phyloP scores from a whole-genome alignment of 2,888 invertebrate species.

The Eremobia ochroleuca region DNA sequence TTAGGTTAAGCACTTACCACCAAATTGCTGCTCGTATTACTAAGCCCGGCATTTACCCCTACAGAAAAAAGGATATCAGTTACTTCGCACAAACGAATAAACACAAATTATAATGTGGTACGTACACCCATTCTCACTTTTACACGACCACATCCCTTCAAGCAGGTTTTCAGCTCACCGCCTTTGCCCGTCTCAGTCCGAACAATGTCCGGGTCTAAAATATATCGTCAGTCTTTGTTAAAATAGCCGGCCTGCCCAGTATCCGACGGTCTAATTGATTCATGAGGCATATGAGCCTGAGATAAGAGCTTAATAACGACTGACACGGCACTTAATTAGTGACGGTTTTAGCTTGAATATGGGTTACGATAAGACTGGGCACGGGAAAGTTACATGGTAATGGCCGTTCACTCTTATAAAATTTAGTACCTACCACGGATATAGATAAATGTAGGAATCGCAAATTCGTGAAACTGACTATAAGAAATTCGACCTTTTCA shows the following conservation, averaged over 20 bases:
- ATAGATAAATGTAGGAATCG: not conserved
- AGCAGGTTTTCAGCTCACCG: slow-evolving; percentile 66
- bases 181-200: slow-evolving; percentile 66
- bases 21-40: not conserved
- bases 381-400: slow-evolving; percentile 55
- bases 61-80: too few relatives aligned
- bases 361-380: slow-evolving; percentile 66
- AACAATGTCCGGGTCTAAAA: slow-evolving; percentile 63
- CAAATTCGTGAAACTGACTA: not conserved
- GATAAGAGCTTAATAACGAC: slow-evolving; percentile 79
- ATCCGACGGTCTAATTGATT: slow-evolving; percentile 78
- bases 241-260: slow-evolving; percentile 65
- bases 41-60: too few relatives aligned
- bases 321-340: slow-evolving; percentile 78
- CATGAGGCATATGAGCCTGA: slow-evolving; percentile 77
- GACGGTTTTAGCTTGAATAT: slow-evolving; percentile 69
- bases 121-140: slow-evolving; percentile 31
- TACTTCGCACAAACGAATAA: not conserved
- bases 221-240: slow-evolving; percentile 73
- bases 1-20: not conserved
- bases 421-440: slow-evolving; percentile 36
- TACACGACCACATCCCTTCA: slow-evolving; percentile 50
- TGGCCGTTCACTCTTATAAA: slow-evolving; percentile 57
- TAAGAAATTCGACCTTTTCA: not conserved
- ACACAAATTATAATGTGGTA: slow-evolving; percentile 16